Percentiles rank a stretch among this genome's conserved stretches.
Evolutionary conservation across 2,797 vertebrate genomes (phyloP).

Genomic region (Spizella passerina): DNA sequence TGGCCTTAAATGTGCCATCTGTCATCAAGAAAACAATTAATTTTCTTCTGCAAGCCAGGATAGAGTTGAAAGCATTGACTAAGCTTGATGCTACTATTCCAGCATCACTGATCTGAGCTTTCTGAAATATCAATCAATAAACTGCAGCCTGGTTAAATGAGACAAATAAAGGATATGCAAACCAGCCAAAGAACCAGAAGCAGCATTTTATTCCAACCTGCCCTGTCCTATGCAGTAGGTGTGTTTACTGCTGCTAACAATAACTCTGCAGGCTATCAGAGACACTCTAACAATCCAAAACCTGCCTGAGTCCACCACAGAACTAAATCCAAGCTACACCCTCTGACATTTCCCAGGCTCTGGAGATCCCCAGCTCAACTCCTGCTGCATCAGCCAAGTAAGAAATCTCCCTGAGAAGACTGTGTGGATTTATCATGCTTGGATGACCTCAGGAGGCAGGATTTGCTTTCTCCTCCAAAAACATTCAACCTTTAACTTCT

Average conservation of each 20-base stretch:
- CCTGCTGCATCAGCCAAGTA: background rate
- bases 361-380: background rate
- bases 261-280: background rate
- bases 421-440: background rate
- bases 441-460: background rate
- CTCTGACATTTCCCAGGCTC: background rate
- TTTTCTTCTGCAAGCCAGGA: background rate
- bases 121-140: background rate
- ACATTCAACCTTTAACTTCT: conserved; percentile 5
- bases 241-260: background rate
- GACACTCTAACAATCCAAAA: background rate
- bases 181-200: background rate
- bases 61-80: background rate
- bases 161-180: background rate
- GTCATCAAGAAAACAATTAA: background rate
- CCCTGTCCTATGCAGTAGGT: background rate
- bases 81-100: background rate
- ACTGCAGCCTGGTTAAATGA: background rate
- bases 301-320: background rate
- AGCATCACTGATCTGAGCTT: background rate
- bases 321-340: background rate
- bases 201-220: background rate
- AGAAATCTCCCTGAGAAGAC: background rate
- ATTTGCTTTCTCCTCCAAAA: conserved; percentile 27
- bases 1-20: background rate